Conservation (phyloP, 1,140 invertebrate genomes). For the Nilaparvata lugens region DNA sequence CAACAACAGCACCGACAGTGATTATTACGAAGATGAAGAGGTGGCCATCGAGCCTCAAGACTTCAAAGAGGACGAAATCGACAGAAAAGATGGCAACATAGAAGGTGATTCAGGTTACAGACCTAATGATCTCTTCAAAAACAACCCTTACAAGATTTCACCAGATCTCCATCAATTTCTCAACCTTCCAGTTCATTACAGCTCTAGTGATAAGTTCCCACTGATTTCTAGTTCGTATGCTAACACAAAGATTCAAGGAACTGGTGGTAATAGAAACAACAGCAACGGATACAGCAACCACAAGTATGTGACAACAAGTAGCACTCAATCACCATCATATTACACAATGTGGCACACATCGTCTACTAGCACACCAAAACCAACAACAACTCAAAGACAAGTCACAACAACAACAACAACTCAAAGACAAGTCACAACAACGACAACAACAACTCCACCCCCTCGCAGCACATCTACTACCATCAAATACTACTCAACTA, state of each 20-base stretch:
- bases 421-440: neutral
- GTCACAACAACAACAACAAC: conserved; percentile 13
- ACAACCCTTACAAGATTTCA: conserved; percentile 32
- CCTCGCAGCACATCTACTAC: conserved; percentile 25
- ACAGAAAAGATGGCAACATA: conserved; percentile 36
- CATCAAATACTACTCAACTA: conserved; percentile 22
- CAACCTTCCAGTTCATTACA: conserved; percentile 57
- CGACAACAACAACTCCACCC: conserved; percentile 24
- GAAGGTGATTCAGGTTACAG: conserved; percentile 28
- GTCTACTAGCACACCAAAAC: conserved; percentile 6
- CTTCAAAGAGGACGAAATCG: conserved; percentile 35
- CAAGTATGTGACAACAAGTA: conserved; percentile 41
- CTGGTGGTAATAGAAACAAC: conserved; percentile 40
- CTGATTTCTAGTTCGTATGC: conserved; percentile 61
- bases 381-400: conserved; percentile 9
- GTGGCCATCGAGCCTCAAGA: conserved; percentile 19
- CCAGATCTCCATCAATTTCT: conserved; percentile 58
- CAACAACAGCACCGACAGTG: conserved; percentile 6
- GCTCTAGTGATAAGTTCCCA: conserved; percentile 48
- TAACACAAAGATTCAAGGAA: conserved; percentile 58
- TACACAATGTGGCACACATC: conserved; percentile 19
- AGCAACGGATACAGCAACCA: conserved; percentile 43
- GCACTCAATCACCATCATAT: conserved; percentile 32
- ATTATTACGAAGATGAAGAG: conserved; percentile 24
- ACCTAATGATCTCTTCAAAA: conserved; percentile 40